Percentiles rank a stretch among this genome's conserved stretches.
phyloP scores from a whole-genome alignment of 2,797 vertebrate genomes.

The Carcharodon carcharias region DNA sequence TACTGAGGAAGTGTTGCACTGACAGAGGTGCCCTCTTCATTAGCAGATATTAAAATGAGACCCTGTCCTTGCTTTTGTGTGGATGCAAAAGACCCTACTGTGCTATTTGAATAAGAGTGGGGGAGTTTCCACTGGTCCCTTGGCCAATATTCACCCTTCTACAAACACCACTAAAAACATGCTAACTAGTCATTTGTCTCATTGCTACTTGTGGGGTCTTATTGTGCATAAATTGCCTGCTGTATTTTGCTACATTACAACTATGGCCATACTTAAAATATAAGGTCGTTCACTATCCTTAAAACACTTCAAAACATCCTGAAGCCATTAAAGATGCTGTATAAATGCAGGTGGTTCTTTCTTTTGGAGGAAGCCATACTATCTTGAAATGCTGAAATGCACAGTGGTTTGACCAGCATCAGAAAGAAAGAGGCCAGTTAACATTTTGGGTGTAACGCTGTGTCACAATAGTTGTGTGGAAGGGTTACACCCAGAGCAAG shows the following conservation, averaged over 20 bases:
- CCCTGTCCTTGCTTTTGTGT: background rate
- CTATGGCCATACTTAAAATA: background rate
- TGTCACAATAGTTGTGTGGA: background rate
- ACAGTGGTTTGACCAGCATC: background rate
- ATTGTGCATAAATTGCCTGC: background rate
- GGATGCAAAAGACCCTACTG: background rate
- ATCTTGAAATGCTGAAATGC: background rate
- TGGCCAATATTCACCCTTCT: background rate
- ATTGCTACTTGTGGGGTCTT: background rate
- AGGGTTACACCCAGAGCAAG: background rate
- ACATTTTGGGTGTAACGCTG: background rate
- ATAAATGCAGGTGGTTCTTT: background rate
- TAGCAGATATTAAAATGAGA: background rate
- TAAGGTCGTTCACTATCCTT: background rate
- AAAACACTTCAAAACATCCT: background rate
- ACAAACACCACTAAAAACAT: background rate
- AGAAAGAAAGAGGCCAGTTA: background rate
- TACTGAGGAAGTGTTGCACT: too few relatives aligned
- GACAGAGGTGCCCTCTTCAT: background rate
- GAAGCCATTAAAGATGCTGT: background rate
- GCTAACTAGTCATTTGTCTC: background rate
- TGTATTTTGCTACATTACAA: background rate
- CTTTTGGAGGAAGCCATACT: background rate
- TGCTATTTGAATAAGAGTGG: background rate
- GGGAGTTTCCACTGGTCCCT: background rate